Evolutionary conservation across 2,888 invertebrate genomes (phyloP).

Genomic region (Xanthorhoe spadicearia): DNA sequence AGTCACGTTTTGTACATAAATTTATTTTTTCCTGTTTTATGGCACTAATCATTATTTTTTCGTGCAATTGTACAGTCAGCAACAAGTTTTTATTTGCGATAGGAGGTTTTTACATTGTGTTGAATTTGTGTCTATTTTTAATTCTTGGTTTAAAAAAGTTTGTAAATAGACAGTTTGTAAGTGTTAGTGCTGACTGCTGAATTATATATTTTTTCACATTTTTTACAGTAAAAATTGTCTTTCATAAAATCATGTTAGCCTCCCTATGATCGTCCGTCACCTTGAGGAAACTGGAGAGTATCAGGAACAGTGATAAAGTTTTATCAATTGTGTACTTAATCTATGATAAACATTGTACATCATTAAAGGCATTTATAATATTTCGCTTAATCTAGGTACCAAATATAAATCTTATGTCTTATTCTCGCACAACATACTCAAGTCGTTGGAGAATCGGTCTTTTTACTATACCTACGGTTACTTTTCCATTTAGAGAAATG

Average conservation of each 20-base stretch:
- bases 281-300: background rate
- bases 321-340: conserved; percentile 16
- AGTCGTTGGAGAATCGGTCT: conserved; percentile 8
- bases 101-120: too few relatives aligned
- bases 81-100: too few relatives aligned
- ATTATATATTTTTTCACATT: too few relatives aligned
- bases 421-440: background rate
- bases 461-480: background rate
- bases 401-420: background rate
- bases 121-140: too few relatives aligned
- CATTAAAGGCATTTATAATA: conserved; percentile 26
- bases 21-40: too few relatives aligned
- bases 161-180: too few relatives aligned
- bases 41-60: too few relatives aligned
- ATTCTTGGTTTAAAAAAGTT: too few relatives aligned
- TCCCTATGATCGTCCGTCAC: background rate
- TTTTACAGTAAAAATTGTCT: too few relatives aligned
- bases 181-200: too few relatives aligned
- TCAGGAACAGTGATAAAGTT: conserved; percentile 2
- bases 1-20: too few relatives aligned
- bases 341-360: conserved; percentile 30
- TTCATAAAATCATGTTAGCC: background rate
- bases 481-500: background rate
- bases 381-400: conserved; percentile 16
- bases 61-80: too few relatives aligned